Base-by-base conservation (phyloP, 2,797 vertebrate species). In the Ptychobarbus kaznakovi region DNA sequence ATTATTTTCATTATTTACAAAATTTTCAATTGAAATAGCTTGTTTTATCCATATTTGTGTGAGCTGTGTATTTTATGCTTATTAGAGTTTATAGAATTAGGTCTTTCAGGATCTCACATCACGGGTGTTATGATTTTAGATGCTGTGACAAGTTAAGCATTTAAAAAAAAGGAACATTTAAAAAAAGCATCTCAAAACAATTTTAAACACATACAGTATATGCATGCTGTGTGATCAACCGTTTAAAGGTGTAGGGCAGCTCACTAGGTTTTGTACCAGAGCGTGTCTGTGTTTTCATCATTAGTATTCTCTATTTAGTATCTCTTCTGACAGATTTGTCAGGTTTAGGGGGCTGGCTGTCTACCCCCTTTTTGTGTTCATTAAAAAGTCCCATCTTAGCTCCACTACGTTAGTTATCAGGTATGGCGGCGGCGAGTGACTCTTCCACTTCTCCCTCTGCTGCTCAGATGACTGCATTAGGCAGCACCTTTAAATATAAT, bases 401-500 rank as follows among this genome's bases (percentile, higher is more conserved):
- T 86, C 87, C 84, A 78, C 91, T 89, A 90, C 16, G 4, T 92
- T 91, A 94, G 92, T 92, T 92, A 93, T 91, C 93, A 91, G 94
- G 92, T 91, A 93, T 89, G 8, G 46, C 83, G 2, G 46, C 68
- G 8, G 78, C 61, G 89, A 86, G 76, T 84, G 85, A 90, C 92
- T 89, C 89, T 92, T 53, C 63, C 53, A 22, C 22, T 28, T 73
- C 51, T 74, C 72, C 92, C 92, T 91, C 89, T 86, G 88, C 85
- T 88, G 92, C 93, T 92, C 91, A 89, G 93, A 93, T 93, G 93
- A 94, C 92, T 93, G 93, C 92, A 94, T 94, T 94, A 93, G 90
- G 87, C 91, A 89, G 93, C 91, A 94, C 92, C 93, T 94, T 93
- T 92, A 94, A 90, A 94, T 92, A 95, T 95, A 96, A 96, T 96